Conservation (phyloP, 2,888 invertebrate species). For the Dolichopus griseipennis region DNA sequence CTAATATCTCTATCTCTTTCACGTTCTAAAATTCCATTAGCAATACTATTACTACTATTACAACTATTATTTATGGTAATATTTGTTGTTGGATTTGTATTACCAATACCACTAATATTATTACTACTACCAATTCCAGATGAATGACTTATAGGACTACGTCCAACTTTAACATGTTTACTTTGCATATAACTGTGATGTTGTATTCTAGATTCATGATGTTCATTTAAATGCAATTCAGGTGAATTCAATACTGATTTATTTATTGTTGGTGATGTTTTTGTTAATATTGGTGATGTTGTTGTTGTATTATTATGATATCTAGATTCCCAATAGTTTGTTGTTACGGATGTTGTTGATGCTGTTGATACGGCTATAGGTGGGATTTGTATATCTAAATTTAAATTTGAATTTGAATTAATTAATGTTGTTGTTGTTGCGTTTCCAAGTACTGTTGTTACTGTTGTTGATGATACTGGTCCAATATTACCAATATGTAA, state of each 20-base stretch:
- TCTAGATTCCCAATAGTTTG: conserved; percentile 36
- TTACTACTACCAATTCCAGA: conserved; percentile 8
- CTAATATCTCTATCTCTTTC: neutral
- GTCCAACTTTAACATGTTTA: conserved; percentile 32
- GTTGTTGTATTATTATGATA: conserved; percentile 21
- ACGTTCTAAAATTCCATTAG: conserved; percentile 5
- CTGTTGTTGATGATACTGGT: conserved; percentile 1
- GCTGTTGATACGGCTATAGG: conserved; percentile 9
- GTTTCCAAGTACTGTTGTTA: neutral
- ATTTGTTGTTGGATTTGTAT: conserved; percentile 15
- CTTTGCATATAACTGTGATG: conserved; percentile 26
- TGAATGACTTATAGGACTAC: conserved; percentile 34
- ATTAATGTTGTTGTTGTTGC: neutral
- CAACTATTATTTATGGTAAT: neutral
- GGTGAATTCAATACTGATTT: conserved; percentile 37
- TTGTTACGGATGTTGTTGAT: neutral
- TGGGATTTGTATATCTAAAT: conserved; percentile 18
- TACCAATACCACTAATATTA: conserved; percentile 17
- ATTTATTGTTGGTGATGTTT: conserved; percentile 27
- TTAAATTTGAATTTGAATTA: neutral
- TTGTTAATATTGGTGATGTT: neutral
- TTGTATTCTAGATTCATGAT: conserved; percentile 20
- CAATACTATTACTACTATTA: conserved; percentile 4
- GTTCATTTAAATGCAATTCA: conserved; percentile 29
- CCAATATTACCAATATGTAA: neutral